These are phyloP conservation scores for Nymphalis io DNA, from an alignment of 1,140 invertebrate genomes.

Conservation along the genomic window DNA sequence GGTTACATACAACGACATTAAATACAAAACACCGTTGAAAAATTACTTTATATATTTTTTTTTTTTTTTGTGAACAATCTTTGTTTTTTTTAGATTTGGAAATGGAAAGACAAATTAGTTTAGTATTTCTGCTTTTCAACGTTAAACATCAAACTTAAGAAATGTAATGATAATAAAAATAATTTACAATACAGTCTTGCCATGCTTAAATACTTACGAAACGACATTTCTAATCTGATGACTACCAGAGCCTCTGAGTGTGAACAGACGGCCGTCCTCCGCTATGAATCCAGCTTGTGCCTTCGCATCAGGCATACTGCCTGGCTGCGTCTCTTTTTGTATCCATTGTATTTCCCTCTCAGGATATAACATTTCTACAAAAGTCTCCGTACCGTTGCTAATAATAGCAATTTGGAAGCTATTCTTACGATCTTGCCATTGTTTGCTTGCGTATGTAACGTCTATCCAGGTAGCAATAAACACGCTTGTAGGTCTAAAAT, in stretches of 20 bases:
- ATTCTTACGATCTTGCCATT: conserved; percentile 81
- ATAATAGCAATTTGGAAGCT: conserved; percentile 92
- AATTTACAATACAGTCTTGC: no score
- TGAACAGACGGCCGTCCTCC: conserved; percentile 86
- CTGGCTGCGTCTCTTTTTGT: conserved; percentile 85
- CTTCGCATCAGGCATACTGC: conserved; percentile 89
- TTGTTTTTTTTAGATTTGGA: no score
- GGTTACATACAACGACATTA: neutral
- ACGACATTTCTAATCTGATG: conserved; percentile 86
- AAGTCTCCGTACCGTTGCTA: conserved; percentile 91
- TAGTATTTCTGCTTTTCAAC: neutral
- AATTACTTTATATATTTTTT: no score
- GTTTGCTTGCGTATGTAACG: conserved; percentile 81
- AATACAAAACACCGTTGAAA: no score
- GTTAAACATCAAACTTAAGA: no score
- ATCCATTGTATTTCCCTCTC: conserved; percentile 95
- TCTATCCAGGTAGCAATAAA: conserved; percentile 89
- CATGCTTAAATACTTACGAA: conserved; percentile 61
- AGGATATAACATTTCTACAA: conserved; percentile 92
- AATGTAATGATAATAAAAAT: no score
- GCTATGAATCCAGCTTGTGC: conserved; percentile 96
- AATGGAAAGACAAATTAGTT: neutral
- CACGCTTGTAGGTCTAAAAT: conserved; percentile 84
- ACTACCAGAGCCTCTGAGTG: conserved; percentile 91
- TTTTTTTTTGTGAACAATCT: neutral